Evolutionary conservation across 2,797 vertebrate species (phyloP).

Genomic region (Lutjanus campechanus): DNA sequence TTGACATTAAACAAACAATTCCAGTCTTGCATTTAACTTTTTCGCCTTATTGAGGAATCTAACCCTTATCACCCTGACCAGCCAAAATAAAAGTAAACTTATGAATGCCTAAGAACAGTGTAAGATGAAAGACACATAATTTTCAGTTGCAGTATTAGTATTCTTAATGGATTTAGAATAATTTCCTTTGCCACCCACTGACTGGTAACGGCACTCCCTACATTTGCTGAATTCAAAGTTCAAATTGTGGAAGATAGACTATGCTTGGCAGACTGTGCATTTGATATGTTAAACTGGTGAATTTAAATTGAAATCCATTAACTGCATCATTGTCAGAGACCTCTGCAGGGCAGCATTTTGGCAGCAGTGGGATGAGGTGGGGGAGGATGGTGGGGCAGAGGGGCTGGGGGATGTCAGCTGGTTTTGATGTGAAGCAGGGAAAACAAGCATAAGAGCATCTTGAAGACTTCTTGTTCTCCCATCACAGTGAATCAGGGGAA

Average conservation of each 20-base stretch:
- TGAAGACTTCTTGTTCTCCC: constrained; percentile 57
- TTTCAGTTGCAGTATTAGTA: background rate
- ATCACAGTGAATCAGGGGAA: constrained; percentile 46
- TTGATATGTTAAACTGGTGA: constrained; percentile 39
- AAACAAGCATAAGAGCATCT: constrained; percentile 72
- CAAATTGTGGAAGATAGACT: background rate
- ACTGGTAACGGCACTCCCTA: background rate
- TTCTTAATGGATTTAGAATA: background rate
- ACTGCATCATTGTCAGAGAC: constrained; percentile 52
- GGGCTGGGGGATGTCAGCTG: constrained; percentile 82
- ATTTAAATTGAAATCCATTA: constrained; percentile 71
- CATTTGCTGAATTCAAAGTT: constrained; percentile 4
- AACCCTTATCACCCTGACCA: too few species aligned
- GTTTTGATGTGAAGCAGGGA: constrained; percentile 86
- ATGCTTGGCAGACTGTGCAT: constrained; percentile 11
- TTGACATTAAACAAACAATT: too few species aligned
- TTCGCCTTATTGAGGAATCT: too few species aligned
- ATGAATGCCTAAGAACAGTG: too few species aligned
- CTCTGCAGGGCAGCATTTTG: constrained; percentile 46
- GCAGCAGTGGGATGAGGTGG: constrained; percentile 22
- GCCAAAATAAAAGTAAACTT: too few species aligned
- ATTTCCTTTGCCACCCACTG: background rate
- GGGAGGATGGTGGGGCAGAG: constrained; percentile 16
- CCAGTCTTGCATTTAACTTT: too few species aligned
- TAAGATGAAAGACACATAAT: too few species aligned